phyloP scores from a whole-genome alignment of 2,113 vertebrate genomes.

The Manacus vitellinus region DNA sequence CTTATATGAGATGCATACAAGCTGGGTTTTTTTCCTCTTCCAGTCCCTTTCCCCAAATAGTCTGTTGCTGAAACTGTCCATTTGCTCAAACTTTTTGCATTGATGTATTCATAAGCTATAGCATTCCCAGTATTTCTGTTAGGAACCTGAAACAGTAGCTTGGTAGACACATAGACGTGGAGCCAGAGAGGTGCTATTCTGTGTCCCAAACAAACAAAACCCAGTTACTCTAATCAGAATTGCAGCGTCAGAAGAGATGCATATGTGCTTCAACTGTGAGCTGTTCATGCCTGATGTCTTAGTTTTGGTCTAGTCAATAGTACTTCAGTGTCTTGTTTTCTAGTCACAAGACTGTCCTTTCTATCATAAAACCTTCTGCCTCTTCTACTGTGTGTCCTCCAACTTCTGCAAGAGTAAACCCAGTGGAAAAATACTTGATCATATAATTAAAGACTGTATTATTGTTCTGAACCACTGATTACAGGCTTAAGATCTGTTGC shows the following conservation, averaged over 20 bases:
- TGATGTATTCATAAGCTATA: neutral
- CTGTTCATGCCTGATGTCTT: neutral
- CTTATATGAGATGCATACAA: neutral
- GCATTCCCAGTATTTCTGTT: neutral
- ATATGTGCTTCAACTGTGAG: neutral
- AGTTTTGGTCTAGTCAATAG: neutral
- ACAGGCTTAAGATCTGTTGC: neutral
- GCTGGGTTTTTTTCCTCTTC: neutral
- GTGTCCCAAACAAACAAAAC: neutral
- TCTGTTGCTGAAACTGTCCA: neutral
- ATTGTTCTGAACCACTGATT: constrained; percentile 31
- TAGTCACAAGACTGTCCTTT: neutral
- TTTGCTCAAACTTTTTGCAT: neutral
- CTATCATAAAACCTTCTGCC: neutral
- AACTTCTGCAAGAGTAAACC: neutral
- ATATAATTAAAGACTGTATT: neutral
- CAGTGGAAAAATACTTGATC: neutral
- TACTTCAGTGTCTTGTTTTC: neutral
- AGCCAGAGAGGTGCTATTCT: neutral
- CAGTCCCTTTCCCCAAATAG: neutral
- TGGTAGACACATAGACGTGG: neutral
- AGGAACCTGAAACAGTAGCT: neutral
- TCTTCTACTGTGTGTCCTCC: neutral
- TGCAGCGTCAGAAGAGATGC: neutral
- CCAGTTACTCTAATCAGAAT: neutral